These are phyloP conservation scores for Salvelinus alpinus DNA, from an alignment of 2,113 vertebrate genomes.

Conservation along the genomic window DNA sequence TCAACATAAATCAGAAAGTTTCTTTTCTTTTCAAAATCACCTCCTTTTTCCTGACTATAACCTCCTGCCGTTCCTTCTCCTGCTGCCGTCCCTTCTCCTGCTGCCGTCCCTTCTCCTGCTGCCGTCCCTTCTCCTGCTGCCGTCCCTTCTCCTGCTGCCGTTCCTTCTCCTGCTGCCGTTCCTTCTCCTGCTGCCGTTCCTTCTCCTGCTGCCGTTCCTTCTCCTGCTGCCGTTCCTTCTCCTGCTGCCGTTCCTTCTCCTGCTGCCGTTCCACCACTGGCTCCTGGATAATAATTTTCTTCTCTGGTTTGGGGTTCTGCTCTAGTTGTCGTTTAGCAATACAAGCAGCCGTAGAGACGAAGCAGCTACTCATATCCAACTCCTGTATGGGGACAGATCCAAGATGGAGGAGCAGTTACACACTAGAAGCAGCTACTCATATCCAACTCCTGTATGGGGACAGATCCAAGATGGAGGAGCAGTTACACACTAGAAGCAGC, in stretches of 20 bases:
- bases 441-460: not conserved
- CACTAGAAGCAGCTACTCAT: not conserved
- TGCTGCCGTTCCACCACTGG: not conserved
- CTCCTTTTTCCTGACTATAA: no score
- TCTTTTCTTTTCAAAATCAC: no score
- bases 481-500: not conserved
- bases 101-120: conserved; percentile 23
- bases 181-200: no score
- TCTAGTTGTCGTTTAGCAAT: conserved; percentile 41
- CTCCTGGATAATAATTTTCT: conserved; percentile 28
- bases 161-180: not conserved
- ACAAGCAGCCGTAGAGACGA: conserved; percentile 41
- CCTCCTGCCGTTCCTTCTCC: no score
- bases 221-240: not conserved
- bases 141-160: not conserved
- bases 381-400: conserved; percentile 41
- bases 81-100: no score
- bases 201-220: not conserved
- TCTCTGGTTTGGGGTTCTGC: conserved; percentile 38
- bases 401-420: not conserved
- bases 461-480: no score
- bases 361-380: conserved; percentile 59
- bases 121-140: conserved; percentile 33
- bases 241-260: conserved; percentile 17
- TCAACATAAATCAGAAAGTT: no score